Percentiles rank a stretch among this genome's conserved stretches.
These are phyloP conservation scores for Camponotus vicinus DNA, from an alignment of 1,140 invertebrate species.

Conservation along the genomic window DNA sequence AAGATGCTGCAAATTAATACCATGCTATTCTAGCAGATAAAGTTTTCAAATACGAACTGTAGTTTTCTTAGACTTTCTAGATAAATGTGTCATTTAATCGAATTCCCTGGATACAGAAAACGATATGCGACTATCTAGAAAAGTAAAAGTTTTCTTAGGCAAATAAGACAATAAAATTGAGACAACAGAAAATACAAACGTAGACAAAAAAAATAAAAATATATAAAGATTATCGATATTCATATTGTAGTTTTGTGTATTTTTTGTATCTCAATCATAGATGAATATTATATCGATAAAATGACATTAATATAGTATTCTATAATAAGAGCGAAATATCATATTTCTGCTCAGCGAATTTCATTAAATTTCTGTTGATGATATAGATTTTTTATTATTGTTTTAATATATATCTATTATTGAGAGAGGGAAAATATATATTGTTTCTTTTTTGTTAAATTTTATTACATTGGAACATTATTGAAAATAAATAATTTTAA, in stretches of 20 bases:
- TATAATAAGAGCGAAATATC: not conserved
- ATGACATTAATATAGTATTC: slow-evolving; percentile 5
- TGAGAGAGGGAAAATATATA: not conserved
- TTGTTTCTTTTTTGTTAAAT: not conserved
- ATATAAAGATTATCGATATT: not conserved
- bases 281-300: not conserved
- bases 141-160: not conserved
- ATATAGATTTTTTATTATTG: not conserved
- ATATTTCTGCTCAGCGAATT: not conserved
- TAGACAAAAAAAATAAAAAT: slow-evolving; percentile 14
- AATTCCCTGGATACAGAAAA: not conserved
- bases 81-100: slow-evolving; percentile 26
- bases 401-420: not conserved
- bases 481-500: not conserved
- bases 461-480: not conserved
- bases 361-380: not conserved
- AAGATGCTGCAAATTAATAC: slow-evolving; percentile 47
- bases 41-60: slow-evolving; percentile 4
- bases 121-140: not conserved
- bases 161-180: slow-evolving; percentile 14
- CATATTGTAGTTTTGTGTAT: slow-evolving; percentile 3
- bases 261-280: not conserved
- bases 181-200: not conserved
- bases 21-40: not conserved
- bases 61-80: slow-evolving; percentile 14